Evolutionary conservation across 1,140 invertebrate genomes (phyloP).

Genomic region (Mya arenaria): DNA sequence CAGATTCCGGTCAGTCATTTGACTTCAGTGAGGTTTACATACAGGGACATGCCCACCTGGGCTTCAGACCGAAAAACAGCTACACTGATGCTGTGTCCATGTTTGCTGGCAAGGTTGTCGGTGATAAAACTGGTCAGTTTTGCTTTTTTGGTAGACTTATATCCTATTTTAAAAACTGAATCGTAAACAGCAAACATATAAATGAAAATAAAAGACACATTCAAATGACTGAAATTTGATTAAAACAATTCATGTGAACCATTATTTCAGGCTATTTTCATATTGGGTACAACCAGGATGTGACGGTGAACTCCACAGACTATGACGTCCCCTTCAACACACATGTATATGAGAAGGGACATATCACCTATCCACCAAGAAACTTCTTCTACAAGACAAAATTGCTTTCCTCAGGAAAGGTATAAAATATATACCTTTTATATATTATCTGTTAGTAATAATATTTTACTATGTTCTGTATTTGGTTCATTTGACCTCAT

Average conservation of each 20-base stretch:
- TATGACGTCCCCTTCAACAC: slow-evolving; percentile 71
- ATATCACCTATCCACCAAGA: slow-evolving; percentile 62
- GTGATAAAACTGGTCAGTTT: slow-evolving; percentile 70
- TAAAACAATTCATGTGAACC: too few species aligned
- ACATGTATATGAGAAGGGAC: slow-evolving; percentile 69
- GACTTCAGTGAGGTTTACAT: slow-evolving; percentile 66
- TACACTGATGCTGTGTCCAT: slow-evolving; percentile 53
- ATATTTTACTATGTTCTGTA: too few species aligned
- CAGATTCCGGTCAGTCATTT: slow-evolving; percentile 52
- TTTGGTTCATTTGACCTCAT: too few species aligned
- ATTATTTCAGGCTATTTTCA: slow-evolving; percentile 70
- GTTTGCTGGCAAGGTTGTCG: slow-evolving; percentile 57
- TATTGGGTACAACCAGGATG: slow-evolving; percentile 69
- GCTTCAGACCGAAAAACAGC: slow-evolving; percentile 58
- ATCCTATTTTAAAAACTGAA: neutral
- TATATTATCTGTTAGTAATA: too few species aligned
- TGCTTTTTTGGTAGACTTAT: neutral
- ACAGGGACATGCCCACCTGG: slow-evolving; percentile 64
- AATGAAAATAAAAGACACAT: too few species aligned
- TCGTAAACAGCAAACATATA: too few species aligned
- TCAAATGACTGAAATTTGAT: too few species aligned
- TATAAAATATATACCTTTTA: slow-evolving; percentile 40
- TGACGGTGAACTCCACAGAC: slow-evolving; percentile 63
- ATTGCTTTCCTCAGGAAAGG: slow-evolving; percentile 68
- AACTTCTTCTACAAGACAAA: slow-evolving; percentile 72